Percentiles rank a stretch among this genome's conserved stretches.
phyloP scores from a whole-genome alignment of 2,113 vertebrate genomes.

The Podilymbus podiceps region DNA sequence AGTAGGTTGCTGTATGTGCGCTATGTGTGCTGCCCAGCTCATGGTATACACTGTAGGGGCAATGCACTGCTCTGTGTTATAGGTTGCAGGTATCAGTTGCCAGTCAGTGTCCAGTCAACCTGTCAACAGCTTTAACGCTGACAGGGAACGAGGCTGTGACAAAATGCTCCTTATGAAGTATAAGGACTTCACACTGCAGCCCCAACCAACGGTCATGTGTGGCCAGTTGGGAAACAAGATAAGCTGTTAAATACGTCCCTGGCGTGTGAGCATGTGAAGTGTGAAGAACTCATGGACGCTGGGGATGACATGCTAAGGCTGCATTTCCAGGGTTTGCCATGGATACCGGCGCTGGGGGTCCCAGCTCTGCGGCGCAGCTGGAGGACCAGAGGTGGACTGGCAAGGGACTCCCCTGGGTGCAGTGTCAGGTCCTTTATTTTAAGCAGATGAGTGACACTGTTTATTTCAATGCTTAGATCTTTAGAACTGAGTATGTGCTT shows the following conservation, averaged over 20 bases:
- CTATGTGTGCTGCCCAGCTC: accelerated
- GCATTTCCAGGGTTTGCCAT: accelerated
- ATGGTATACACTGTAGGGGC: not conserved
- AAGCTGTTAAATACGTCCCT: not conserved
- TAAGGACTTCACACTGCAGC: not conserved
- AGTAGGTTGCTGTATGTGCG: accelerated
- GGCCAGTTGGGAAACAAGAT: not conserved
- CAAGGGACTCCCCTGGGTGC: accelerated
- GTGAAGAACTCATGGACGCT: not conserved
- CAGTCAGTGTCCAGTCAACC: not conserved
- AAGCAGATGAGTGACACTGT: not conserved
- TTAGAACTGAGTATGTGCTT: not conserved
- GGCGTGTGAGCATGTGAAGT: accelerated
- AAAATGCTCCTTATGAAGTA: not conserved
- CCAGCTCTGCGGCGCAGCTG: not conserved
- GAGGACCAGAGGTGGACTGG: accelerated
- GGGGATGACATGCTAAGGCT: accelerated
- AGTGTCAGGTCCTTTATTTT: not conserved
- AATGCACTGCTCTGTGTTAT: not conserved
- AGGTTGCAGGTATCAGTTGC: not conserved
- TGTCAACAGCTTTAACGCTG: not conserved
- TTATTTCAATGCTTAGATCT: not conserved
- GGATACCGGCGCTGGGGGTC: no score
- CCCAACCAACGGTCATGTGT: accelerated
- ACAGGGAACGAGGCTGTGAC: accelerated